These are phyloP conservation scores for Smittia aterrima DNA, from an alignment of 2,888 invertebrate genomes.

Conservation along the genomic window DNA sequence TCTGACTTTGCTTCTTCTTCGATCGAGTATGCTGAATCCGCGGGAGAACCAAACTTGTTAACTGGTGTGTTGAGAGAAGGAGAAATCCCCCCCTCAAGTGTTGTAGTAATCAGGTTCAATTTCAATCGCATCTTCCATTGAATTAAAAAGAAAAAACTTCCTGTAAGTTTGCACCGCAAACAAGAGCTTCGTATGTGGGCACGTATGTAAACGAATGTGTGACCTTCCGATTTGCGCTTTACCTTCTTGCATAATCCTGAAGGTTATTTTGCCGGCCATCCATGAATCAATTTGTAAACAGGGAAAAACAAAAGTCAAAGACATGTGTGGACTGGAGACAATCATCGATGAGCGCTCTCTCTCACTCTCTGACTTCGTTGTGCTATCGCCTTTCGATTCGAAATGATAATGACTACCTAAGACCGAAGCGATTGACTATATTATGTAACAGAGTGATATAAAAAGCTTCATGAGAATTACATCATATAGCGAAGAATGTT, in stretches of 20 bases:
- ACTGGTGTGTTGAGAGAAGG: background rate
- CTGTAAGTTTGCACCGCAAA: no score
- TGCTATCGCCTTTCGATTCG: slow-evolving; percentile 6
- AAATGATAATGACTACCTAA: slow-evolving; percentile 31
- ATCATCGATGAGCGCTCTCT: background rate
- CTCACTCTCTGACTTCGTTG: background rate
- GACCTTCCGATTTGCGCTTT: background rate
- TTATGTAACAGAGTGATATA: slow-evolving; percentile 33
- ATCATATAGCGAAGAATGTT: slow-evolving; percentile 24
- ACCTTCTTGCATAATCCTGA: slow-evolving; percentile 26
- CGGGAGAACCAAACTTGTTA: background rate
- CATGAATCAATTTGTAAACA: slow-evolving; percentile 21
- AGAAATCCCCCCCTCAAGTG: background rate
- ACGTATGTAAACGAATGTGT: background rate
- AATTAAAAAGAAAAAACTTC: no score
- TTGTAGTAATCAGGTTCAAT: no score
- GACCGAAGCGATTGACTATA: slow-evolving; percentile 30
- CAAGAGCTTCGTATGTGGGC: no score
- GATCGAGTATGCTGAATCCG: background rate
- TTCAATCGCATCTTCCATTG: no score
- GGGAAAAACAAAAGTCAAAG: no score
- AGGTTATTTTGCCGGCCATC: slow-evolving; percentile 29
- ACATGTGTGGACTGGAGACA: background rate
- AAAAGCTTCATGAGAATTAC: slow-evolving; percentile 28
- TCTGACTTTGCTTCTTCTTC: slow-evolving; percentile 15